phyloP scores from a whole-genome alignment of 2,113 vertebrate genomes.

The Coturnix japonica region DNA sequence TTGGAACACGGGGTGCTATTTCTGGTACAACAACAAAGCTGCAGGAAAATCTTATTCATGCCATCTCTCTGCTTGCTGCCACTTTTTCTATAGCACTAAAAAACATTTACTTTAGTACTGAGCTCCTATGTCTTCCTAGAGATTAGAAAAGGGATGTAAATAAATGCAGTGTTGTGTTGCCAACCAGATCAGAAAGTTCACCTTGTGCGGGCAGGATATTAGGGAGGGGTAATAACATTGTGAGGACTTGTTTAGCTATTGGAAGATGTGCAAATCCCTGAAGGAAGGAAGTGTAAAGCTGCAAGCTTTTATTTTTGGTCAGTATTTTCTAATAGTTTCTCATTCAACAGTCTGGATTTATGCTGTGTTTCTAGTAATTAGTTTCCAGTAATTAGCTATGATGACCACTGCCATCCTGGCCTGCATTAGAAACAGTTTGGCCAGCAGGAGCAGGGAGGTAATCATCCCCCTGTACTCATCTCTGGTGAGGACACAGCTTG shows the following conservation, averaged over 20 bases:
- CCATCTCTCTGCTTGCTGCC: not conserved
- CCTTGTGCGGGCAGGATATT: not conserved
- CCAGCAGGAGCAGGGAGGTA: too few species aligned
- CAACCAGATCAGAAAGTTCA: not conserved
- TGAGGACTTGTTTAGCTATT: not conserved
- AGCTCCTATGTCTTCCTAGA: not conserved
- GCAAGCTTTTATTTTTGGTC: not conserved
- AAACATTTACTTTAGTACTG: rapidly evolving
- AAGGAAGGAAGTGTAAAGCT: not conserved
- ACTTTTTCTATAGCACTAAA: not conserved
- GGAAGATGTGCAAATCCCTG: not conserved
- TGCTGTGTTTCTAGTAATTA: not conserved
- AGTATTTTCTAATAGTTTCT: not conserved
- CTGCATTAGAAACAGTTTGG: too few species aligned
- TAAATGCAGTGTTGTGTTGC: not conserved
- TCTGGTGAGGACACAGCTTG: too few species aligned
- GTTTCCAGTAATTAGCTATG: not conserved
- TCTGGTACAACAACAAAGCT: not conserved
- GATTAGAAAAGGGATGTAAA: not conserved
- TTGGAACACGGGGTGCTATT: not conserved
- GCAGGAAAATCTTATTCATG: not conserved
- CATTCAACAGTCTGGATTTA: not conserved
- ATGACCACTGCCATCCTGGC: not conserved
- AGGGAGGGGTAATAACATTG: not conserved
- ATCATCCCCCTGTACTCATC: too few species aligned